These are phyloP conservation scores for Larimichthys crocea DNA, from an alignment of 2,113 vertebrate species.

Conservation along the genomic window DNA sequence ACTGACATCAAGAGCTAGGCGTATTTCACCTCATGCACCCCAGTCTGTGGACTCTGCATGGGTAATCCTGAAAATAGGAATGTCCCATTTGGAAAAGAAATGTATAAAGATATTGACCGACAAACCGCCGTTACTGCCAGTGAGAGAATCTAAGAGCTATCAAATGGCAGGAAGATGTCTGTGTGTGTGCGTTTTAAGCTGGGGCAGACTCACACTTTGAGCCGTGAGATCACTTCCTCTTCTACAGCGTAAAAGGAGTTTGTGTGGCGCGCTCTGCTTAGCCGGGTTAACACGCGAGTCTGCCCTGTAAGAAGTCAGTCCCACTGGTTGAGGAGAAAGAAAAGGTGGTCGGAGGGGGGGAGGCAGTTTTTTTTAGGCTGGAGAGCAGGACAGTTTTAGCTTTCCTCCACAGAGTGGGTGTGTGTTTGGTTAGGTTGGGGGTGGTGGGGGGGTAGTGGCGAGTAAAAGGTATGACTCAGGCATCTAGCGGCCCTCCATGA, in stretches of 20 bases:
- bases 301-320: constrained; percentile 39
- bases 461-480: constrained; percentile 21
- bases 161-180: constrained; percentile 58
- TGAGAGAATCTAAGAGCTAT: constrained; percentile 25
- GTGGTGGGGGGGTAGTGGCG: constrained; percentile 4
- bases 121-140: constrained; percentile 43
- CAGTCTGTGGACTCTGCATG: constrained; percentile 16
- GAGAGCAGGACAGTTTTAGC: constrained; percentile 29
- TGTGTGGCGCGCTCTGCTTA: neutral
- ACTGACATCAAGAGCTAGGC: constrained; percentile 53
- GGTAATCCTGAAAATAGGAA: constrained; percentile 52
- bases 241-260: constrained; percentile 34
- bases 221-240: constrained; percentile 40
- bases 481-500: constrained; percentile 23
- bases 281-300: constrained; percentile 8
- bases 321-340: constrained; percentile 5
- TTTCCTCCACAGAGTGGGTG: constrained; percentile 26
- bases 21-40: constrained; percentile 47
- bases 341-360: neutral
- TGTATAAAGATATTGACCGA: constrained; percentile 30
- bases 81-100: constrained; percentile 49
- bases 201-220: constrained; percentile 38
- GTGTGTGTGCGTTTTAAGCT: constrained; percentile 43
- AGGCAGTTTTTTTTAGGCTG: neutral
- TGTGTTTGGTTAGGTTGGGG: neutral